phyloP scores from a whole-genome alignment of 2,797 vertebrate genomes.

The Glossophaga mutica region DNA sequence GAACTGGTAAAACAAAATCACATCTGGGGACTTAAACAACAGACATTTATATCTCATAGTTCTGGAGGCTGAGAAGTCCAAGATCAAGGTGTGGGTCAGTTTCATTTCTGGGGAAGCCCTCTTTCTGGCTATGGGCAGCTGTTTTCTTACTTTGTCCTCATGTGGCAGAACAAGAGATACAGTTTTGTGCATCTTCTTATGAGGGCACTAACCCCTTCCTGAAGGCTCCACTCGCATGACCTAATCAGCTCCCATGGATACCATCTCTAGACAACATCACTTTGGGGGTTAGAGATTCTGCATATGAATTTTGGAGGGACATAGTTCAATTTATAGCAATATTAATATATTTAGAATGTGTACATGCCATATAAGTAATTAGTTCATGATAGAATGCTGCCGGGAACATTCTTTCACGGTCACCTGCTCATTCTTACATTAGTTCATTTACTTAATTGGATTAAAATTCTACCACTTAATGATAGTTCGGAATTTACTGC shows the following conservation, averaged over 20 bases:
- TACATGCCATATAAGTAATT: background rate
- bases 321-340: background rate
- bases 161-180: background rate
- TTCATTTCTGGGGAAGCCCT: background rate
- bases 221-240: background rate
- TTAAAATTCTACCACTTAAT: conserved; percentile 44
- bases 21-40: background rate
- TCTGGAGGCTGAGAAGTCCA: background rate
- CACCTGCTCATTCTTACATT: background rate
- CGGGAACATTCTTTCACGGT: conserved; percentile 10
- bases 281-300: background rate
- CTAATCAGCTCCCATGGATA: background rate
- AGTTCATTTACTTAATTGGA: conserved; percentile 33
- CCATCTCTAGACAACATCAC: background rate
- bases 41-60: background rate
- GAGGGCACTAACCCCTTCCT: background rate
- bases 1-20: background rate
- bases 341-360: background rate
- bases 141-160: background rate
- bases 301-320: background rate
- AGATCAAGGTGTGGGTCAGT: background rate
- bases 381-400: conserved; percentile 2
- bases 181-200: accelerated
- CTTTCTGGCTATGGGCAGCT: background rate
- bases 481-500: background rate